Evolutionary conservation across 2,888 invertebrate genomes (phyloP), one percentile per base, ranked within the genome.

Genomic region (Cryptus armator): DNA sequence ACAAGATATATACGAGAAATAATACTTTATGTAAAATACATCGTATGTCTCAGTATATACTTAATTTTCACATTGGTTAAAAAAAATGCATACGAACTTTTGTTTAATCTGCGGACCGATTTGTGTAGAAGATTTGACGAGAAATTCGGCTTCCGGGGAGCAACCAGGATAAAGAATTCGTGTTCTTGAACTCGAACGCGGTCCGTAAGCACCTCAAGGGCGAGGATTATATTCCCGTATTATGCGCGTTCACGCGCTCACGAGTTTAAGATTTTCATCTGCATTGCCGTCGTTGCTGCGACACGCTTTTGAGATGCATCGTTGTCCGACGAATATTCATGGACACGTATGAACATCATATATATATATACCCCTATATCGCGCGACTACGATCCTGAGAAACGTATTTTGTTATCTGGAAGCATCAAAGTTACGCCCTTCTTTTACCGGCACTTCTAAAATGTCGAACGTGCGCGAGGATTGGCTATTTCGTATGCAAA

Each of bases 401-500:
- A 7, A 6, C 32, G 29, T 62, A n/a, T 62, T 14, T 6, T 5
- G 62, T n/a, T 29, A 29, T 12, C 14, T 4, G 14, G 6, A 12
- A 29, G 32, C 14, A 62, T 32, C 2, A 29, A 2, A 32, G 62
- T 29, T 62, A 29, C 29, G 62, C 29, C 14, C 62, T 62, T 62
- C 14, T n/a, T 5, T 10, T 14, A 62, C 14, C 32, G 62, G 5
- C 29, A 6, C 1, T 32, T 29, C 1, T 29, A 14, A 12, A 59
- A 12, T 59, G 29, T 29, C 24, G 29, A 70, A 48, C 48, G 46
- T 70, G 68, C 24, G n/a, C 14, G 29, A 48, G 51, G 51, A 51
- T 70, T 51, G 32, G 70, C 51, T 70, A 10, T 53, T 51, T 70
- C 70, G 51, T 32, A 70, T 70, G 70, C 29, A 32, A 70, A 70